A percentile compares a stretch with the other conserved stretches of the same genome.
Evolutionary conservation across 1,140 invertebrate species (phyloP).

Genomic region (Drosophila ohnishii): DNA sequence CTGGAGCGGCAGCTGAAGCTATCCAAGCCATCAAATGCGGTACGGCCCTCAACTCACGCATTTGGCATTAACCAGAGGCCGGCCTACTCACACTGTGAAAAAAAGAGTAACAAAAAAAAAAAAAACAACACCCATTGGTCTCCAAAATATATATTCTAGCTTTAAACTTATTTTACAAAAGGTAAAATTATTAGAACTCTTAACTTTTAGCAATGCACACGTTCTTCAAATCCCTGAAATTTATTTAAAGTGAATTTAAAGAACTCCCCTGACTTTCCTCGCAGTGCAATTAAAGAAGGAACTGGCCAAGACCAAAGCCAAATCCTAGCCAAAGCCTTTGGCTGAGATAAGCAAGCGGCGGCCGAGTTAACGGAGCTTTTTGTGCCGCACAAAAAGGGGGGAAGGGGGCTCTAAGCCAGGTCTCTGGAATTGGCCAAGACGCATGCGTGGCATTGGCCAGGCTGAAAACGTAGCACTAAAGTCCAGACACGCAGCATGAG

Average conservation of each 20-base stretch:
- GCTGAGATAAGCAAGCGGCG: conserved; percentile 59
- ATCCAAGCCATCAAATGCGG: conserved; percentile 64
- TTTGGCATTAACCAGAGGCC: conserved; percentile 65
- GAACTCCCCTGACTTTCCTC: neutral
- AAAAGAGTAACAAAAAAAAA: neutral
- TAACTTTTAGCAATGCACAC: neutral
- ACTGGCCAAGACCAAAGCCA: conserved; percentile 4
- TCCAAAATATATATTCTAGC: neutral
- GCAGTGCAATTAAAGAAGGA: conserved; percentile 11
- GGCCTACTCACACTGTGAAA: conserved; percentile 15
- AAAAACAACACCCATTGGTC: neutral
- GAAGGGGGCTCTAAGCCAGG: conserved; percentile 1
- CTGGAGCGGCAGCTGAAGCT: conserved; percentile 34
- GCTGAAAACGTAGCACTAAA: conserved; percentile 21
- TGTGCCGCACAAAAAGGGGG: neutral
- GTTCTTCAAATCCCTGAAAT: neutral
- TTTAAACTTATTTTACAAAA: neutral
- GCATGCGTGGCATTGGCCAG: conserved; percentile 64
- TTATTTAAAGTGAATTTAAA: neutral
- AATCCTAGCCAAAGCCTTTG: conserved; percentile 52
- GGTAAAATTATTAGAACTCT: fast-evolving
- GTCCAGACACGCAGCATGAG: conserved; percentile 65
- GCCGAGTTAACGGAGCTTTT: conserved; percentile 62
- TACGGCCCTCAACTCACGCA: conserved; percentile 75
- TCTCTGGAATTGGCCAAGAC: conserved; percentile 48